phyloP scores from a whole-genome alignment of 2,113 vertebrate genomes.

The Copsychus sechellarum region DNA sequence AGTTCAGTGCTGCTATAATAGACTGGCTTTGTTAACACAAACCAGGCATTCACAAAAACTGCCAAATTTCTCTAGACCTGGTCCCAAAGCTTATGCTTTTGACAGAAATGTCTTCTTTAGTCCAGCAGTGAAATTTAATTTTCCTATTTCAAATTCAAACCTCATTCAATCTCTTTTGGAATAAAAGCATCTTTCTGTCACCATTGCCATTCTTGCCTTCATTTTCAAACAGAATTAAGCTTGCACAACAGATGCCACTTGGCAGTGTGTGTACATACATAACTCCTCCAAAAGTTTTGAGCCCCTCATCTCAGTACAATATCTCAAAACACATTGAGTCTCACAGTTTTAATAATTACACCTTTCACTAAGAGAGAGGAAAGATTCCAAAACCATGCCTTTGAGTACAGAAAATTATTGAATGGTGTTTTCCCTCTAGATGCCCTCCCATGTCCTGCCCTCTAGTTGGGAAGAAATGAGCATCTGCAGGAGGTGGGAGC shows the following conservation, averaged over 20 bases:
- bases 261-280: not conserved
- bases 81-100: slow-evolving; percentile 6
- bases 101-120: not conserved
- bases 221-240: not conserved
- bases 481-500: not conserved
- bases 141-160: not conserved
- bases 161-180: not conserved
- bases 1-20: not conserved
- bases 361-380: not conserved
- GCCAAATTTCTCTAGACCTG: not conserved
- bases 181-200: not conserved
- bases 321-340: not conserved
- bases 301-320: accelerated
- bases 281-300: not conserved
- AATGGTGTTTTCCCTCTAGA: not conserved
- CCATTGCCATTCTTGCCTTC: not conserved
- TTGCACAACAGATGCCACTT: not conserved
- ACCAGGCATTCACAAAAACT: not conserved
- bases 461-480: not conserved
- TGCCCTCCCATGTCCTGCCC: not conserved
- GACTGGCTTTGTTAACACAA: not conserved
- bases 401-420: not conserved
- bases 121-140: slow-evolving; percentile 6
- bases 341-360: not conserved
- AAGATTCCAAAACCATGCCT: not conserved